Conservation (phyloP, 2,797 vertebrate species). For the Eulemur albifrons region DNA sequence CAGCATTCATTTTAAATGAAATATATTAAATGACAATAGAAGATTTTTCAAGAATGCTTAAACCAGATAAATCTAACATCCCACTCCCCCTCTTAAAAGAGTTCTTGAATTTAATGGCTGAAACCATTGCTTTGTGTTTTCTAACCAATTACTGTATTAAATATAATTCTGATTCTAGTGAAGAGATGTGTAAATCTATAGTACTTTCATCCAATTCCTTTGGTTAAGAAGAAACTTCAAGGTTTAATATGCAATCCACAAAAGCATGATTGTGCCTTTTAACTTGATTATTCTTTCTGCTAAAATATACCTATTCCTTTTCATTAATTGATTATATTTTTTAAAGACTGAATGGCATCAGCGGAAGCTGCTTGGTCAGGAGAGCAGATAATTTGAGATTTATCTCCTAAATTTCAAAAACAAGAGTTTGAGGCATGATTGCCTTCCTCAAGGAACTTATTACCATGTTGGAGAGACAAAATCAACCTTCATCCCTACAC, state of each 20-base stretch:
- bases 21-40: slow-evolving; percentile 33
- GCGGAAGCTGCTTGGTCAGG: background rate
- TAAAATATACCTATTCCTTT: background rate
- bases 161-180: background rate
- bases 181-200: background rate
- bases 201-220: background rate
- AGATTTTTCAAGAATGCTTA: slow-evolving; percentile 50
- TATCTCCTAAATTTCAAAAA: slow-evolving; percentile 30
- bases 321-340: slow-evolving; percentile 16
- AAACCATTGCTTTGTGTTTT: slow-evolving; percentile 27
- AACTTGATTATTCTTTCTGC: background rate
- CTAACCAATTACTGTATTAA: slow-evolving; percentile 4
- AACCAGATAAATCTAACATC: slow-evolving; percentile 8
- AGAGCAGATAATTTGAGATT: slow-evolving; percentile 34
- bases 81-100: slow-evolving; percentile 4
- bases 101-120: slow-evolving; percentile 33
- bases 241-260: background rate
- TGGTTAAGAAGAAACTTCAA: slow-evolving; percentile 10
- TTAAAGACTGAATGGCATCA: background rate
- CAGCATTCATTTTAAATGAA: slow-evolving; percentile 52
- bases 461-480: background rate
- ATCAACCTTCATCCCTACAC: background rate
- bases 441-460: background rate
- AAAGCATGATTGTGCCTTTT: background rate
- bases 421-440: background rate